Conservation (phyloP, 2,113 vertebrate genomes). For the Coreoperca whiteheadi region DNA sequence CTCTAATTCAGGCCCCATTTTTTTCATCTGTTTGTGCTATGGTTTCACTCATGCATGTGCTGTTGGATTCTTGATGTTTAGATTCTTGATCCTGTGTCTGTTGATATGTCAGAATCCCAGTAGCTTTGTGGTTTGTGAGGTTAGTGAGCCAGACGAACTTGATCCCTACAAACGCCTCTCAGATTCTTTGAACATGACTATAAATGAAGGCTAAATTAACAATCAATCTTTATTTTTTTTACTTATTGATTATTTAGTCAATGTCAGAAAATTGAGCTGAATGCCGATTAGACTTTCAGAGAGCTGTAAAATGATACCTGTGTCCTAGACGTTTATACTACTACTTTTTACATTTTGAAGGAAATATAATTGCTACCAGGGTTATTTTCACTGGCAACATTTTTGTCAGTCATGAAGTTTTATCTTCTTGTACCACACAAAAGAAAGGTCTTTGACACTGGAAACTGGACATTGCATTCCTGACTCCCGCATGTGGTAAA, state of each 20-base stretch:
- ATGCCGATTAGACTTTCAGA: not conserved
- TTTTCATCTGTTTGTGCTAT: constrained; percentile 27
- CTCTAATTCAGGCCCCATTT: constrained; percentile 62
- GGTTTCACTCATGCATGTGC: constrained; percentile 41
- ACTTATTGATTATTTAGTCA: not conserved
- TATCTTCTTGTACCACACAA: not conserved
- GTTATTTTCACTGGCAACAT: not conserved
- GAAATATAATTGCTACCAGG: no score
- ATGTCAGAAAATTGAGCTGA: not conserved
- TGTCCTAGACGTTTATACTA: no score
- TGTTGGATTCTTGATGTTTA: constrained; percentile 14
- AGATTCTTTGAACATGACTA: not conserved
- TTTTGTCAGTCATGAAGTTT: not conserved
- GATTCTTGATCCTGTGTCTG: not conserved
- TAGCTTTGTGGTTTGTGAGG: not conserved
- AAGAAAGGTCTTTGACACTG: not conserved
- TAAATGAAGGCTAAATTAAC: not conserved
- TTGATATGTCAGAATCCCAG: not conserved
- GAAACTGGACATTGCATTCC: not conserved
- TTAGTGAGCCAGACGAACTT: not conserved
- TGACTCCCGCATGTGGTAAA: not conserved
- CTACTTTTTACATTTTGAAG: no score
- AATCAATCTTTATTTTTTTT: not conserved
- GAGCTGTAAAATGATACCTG: not conserved
- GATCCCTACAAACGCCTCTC: not conserved